Percentiles rank a stretch among this genome's conserved stretches.
These are phyloP conservation scores for Callyntrura sp. DNA, from an alignment of 2,888 invertebrate genomes.

Conservation along the genomic window DNA sequence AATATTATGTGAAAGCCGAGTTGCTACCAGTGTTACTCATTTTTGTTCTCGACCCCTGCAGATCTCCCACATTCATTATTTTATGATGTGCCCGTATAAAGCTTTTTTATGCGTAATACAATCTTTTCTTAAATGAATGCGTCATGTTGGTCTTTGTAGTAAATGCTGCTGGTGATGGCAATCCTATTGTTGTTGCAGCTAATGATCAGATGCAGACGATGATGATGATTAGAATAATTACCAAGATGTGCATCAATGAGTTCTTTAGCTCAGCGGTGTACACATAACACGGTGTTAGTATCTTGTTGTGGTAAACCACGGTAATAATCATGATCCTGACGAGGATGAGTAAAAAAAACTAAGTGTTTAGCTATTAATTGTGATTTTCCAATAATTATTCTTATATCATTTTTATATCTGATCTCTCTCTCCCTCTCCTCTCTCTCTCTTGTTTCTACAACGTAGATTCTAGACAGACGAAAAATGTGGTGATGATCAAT, in stretches of 20 bases:
- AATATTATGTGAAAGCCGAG: slow-evolving; percentile 83
- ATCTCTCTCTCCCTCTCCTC: too few relatives aligned
- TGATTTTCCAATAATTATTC: slow-evolving; percentile 43
- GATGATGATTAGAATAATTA: slow-evolving; percentile 65
- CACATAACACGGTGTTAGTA: too few relatives aligned
- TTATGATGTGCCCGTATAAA: slow-evolving; percentile 44
- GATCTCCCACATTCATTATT: slow-evolving; percentile 80
- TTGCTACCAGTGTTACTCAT: slow-evolving; percentile 82
- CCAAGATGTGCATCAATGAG: slow-evolving; percentile 31
- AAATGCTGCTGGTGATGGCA: slow-evolving; percentile 38
- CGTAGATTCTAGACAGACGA: neutral
- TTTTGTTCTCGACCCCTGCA: slow-evolving; percentile 76
- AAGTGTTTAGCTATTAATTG: slow-evolving; percentile 47
- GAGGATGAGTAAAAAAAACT: too few relatives aligned
- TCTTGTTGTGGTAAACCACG: too few relatives aligned
- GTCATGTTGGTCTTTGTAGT: slow-evolving; percentile 53
- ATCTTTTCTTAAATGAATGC: neutral
- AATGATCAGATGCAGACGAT: slow-evolving; percentile 58
- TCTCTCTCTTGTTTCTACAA: too few relatives aligned
- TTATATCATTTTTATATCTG: neutral
- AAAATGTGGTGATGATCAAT: too few relatives aligned
- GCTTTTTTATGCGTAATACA: neutral
- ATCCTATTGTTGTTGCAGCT: slow-evolving; percentile 54
- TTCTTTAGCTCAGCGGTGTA: too few relatives aligned
- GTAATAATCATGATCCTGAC: too few relatives aligned